Evolutionary conservation across 2,113 vertebrate species (phyloP), one percentile per base, ranked within the genome.

Genomic region (Enhydra lutris): DNA sequence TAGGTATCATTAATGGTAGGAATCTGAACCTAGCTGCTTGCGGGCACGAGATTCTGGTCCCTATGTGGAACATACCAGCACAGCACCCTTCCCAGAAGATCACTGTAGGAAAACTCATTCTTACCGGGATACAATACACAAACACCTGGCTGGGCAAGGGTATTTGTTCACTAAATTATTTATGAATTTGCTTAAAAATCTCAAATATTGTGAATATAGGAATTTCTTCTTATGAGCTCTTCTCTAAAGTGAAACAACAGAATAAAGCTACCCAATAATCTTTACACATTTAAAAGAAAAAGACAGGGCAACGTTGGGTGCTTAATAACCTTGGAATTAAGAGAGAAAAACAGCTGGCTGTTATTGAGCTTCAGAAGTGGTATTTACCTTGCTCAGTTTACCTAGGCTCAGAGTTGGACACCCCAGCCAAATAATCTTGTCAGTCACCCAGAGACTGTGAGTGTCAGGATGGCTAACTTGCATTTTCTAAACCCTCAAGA

Each of bases 341-440:
- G 85, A 92, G 42, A 34, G 18, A 59, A 93, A 86, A 93, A n/a
- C 2, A 63, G 39, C 31, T 42, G 31, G 34, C 55, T 82, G 31
- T 81, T 76, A 85, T 82, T 80, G 81, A 91, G 26, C 8, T 57
- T 50, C 4, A 29, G 52, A 92, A 36, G 52, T 95, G 94, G 89
- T 86, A 89, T 92, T 96, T 95, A 92, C 74, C 67, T 83, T 79
- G 80, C 61, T 89, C 65, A 15, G 65, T 85, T 97, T 94, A 93
- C 87, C 52, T 52, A 61, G 47, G 55, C 73, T 96, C 59, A 67
- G 36, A 89, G 65, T 78, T 79, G 59, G 59, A 91, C 50, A 65
- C 50, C 29, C 12, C n/a, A 97, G 97, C 93, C 96, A 95, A 94
- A 94, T 78, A 96, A 88, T 85, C 63, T 85, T 47, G 55, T 91